A percentile compares a stretch with the other conserved stretches of the same genome.
Evolutionary conservation across 2,113 vertebrate species (phyloP).

Genomic region (Macquaria ambigua): DNA sequence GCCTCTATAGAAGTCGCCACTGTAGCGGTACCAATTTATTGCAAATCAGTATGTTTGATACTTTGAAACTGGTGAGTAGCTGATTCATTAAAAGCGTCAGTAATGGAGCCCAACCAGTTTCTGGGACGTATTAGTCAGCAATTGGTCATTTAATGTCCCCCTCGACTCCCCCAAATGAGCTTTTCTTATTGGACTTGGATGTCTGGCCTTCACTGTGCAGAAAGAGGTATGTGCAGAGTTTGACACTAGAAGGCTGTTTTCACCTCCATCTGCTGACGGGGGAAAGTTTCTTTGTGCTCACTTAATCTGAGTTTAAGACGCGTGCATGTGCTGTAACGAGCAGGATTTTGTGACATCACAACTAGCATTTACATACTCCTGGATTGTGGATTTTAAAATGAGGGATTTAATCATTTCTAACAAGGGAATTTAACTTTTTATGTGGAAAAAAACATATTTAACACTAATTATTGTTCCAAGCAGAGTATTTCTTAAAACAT

Average conservation of each 20-base stretch:
- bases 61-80: neutral
- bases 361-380: neutral
- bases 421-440: no score
- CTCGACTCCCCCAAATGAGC: neutral
- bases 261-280: no score
- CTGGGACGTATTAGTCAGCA: neutral
- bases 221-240: neutral
- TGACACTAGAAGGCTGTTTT: no score
- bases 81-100: neutral
- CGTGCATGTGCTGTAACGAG: no score
- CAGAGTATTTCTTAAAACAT: neutral
- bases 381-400: no score
- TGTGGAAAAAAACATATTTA: no score
- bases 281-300: no score
- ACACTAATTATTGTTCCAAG: neutral
- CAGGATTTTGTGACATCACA: no score
- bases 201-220: neutral
- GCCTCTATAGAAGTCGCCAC: neutral
- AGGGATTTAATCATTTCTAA: no score
- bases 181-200: neutral
- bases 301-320: no score
- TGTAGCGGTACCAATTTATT: slow-evolving; percentile 31
- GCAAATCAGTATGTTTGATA: neutral
- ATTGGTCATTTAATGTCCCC: neutral
- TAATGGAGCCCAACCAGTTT: neutral